phyloP scores from a whole-genome alignment of 2,888 invertebrate genomes.

The Lottia gigantea region DNA sequence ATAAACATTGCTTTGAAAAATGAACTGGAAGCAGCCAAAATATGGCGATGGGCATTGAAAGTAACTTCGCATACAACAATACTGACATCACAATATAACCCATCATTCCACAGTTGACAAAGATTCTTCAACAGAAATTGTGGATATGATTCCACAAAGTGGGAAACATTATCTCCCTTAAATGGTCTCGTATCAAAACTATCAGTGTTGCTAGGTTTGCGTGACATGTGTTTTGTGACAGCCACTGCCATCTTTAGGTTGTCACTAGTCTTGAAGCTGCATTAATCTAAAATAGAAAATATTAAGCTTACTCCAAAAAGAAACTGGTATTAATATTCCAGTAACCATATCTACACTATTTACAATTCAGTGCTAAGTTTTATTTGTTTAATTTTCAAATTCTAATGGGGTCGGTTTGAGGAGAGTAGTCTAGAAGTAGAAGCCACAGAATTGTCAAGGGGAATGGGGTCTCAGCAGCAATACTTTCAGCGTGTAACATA shows the following conservation, averaged over 20 bases:
- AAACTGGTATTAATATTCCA: too few relatives aligned
- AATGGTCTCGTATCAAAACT: not conserved
- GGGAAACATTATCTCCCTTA: not conserved
- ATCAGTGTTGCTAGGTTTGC: not conserved
- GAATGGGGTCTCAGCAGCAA: too few relatives aligned
- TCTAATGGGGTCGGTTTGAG: too few relatives aligned
- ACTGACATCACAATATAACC: conserved; percentile 47
- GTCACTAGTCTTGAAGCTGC: not conserved
- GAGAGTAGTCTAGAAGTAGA: too few relatives aligned
- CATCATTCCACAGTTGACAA: conserved; percentile 33
- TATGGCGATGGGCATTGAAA: conserved; percentile 79
- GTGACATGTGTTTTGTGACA: not conserved
- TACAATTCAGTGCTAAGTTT: too few relatives aligned
- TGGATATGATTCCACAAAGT: conserved; percentile 1
- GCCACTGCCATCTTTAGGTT: not conserved
- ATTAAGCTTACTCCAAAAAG: too few relatives aligned
- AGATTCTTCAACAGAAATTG: conserved; percentile 13
- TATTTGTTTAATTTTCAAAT: too few relatives aligned
- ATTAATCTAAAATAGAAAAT: too few relatives aligned
- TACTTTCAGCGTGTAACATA: too few relatives aligned
- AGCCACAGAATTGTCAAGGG: too few relatives aligned
- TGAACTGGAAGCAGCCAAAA: conserved; percentile 88
- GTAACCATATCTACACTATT: too few relatives aligned
- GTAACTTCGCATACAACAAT: conserved; percentile 41
- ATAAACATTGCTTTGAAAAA: conserved; percentile 96